A percentile compares a stretch with the other conserved stretches of the same genome.
Conservation (phyloP, 2,113 vertebrate genomes). For the Lagenorhynchus albirostris region DNA sequence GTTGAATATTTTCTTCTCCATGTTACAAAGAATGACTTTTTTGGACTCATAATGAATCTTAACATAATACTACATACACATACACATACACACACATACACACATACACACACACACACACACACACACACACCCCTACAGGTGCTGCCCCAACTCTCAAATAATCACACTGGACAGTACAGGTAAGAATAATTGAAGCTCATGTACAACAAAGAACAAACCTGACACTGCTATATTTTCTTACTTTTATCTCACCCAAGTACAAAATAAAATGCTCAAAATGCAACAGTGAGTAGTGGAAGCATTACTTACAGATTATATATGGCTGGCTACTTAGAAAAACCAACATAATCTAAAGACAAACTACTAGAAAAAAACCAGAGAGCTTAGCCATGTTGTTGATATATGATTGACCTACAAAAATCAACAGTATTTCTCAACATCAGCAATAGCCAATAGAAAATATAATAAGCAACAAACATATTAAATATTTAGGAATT, state of each 20-base stretch:
- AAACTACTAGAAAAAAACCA: neutral
- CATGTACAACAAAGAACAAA: neutral
- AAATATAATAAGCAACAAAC: neutral
- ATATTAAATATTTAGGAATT: neutral
- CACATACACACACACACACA: neutral
- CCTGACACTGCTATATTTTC: neutral
- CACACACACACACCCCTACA: neutral
- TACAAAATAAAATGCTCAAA: slow-evolving; percentile 1
- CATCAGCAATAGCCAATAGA: neutral
- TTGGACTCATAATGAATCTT: neutral
- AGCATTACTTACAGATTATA: neutral
- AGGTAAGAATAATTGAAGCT: neutral
- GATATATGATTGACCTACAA: neutral
- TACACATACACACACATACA: neutral
- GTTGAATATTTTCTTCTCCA: neutral
- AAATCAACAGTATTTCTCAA: slow-evolving; percentile 16
- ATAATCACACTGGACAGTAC: neutral
- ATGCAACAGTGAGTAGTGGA: neutral
- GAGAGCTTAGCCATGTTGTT: neutral
- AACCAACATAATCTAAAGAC: neutral
- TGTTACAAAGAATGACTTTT: neutral
- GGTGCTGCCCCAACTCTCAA: neutral
- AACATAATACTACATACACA: neutral
- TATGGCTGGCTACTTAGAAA: neutral
- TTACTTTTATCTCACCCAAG: neutral